phyloP scores from a whole-genome alignment of 92 coral and sea anemone genomes.

The Parazoanthus atlanticus region DNA sequence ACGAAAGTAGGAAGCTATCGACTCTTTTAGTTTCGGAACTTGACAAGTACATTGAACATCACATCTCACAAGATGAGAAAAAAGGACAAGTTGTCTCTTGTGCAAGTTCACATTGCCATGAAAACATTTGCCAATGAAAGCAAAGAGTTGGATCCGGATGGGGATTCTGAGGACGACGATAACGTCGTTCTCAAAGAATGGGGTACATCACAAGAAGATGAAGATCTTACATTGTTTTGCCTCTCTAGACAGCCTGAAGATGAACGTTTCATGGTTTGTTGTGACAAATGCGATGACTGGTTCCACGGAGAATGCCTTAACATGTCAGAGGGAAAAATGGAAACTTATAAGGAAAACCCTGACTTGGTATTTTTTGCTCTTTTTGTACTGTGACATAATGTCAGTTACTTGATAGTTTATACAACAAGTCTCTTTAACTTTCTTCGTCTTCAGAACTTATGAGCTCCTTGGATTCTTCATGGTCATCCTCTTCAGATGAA shows the following conservation, averaged over 20 bases:
- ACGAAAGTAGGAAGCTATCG: slow-evolving; percentile 45
- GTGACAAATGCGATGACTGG: slow-evolving; percentile 72
- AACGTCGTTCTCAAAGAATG: slow-evolving; percentile 54
- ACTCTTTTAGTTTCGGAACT: slow-evolving; percentile 60
- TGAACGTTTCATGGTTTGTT: slow-evolving; percentile 69
- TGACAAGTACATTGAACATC: slow-evolving; percentile 63
- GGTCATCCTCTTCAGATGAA: too few species aligned
- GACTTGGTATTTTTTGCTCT: slow-evolving; percentile 59
- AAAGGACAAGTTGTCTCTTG: slow-evolving; percentile 65
- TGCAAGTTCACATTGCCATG: slow-evolving; percentile 70
- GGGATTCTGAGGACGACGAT: slow-evolving; percentile 41
- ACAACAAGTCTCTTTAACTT: too few species aligned
- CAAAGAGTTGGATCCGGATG: slow-evolving; percentile 15
- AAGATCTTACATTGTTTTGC: slow-evolving; percentile 54
- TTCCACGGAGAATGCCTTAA: slow-evolving; percentile 61
- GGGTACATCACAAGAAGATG: slow-evolving; percentile 46
- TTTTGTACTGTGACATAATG: slow-evolving; percentile 35
- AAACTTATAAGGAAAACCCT: slow-evolving; percentile 49
- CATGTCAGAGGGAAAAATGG: slow-evolving; percentile 48
- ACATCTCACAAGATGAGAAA: slow-evolving; percentile 56
- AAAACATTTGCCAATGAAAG: slow-evolving; percentile 18
- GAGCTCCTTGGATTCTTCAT: too few species aligned
- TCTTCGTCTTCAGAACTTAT: too few species aligned
- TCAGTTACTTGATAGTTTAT: neutral
- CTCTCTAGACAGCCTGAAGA: slow-evolving; percentile 72